Evolutionary conservation across 2,113 vertebrate genomes (phyloP), one percentile per base, ranked within the genome.

Genomic region (Ploceus nigricollis): DNA sequence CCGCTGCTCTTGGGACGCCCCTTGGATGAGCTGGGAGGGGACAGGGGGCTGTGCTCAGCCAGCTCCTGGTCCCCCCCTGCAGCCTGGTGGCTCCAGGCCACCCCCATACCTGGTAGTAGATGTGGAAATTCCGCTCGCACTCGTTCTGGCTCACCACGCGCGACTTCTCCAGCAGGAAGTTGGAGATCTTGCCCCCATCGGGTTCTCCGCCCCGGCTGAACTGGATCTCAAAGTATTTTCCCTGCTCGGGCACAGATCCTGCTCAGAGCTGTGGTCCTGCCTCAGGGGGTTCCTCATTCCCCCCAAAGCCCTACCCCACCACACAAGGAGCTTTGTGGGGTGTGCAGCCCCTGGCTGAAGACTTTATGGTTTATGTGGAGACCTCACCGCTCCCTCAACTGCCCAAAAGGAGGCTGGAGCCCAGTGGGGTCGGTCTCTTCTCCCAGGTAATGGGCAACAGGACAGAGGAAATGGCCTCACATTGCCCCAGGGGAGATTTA

Each of bases 221-320:
- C 97, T 99, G 99, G 97, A 99, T 99, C 97, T 99, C 99, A 33
- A 99, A 99, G 96, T 99, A 99, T 94, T 99, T 99, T 48, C 99
- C 99, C 99, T 99, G 96, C 37, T 13, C 42, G 73, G 0, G 77
- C 63, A 90, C 18, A 78, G 44, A 16, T 60, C 44, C 51, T 0
- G 1, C 82, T 95, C 77, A 87, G 90, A 54, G 58, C n/a, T 1
- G 0, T 4, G 18, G 31, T 6, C 42, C 40, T 8, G 10, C 44
- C 40, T 0, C 2, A 11, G 3, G 8, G 40, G 3, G 13, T 17
- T 16, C 47, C 57, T 37, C 33, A 3, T 8, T 37, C 2, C 6
- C 33, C 37, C 3, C 7, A 3, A 3, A 2, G 10, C 13, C 8
- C 7, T 24, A 30, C 39, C 48, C 53, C 28, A 10, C 39, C 8